Percentiles rank a stretch among this genome's conserved stretches.
Evolutionary conservation across 2,888 invertebrate species (phyloP).

Genomic region (Aelia acuminata): DNA sequence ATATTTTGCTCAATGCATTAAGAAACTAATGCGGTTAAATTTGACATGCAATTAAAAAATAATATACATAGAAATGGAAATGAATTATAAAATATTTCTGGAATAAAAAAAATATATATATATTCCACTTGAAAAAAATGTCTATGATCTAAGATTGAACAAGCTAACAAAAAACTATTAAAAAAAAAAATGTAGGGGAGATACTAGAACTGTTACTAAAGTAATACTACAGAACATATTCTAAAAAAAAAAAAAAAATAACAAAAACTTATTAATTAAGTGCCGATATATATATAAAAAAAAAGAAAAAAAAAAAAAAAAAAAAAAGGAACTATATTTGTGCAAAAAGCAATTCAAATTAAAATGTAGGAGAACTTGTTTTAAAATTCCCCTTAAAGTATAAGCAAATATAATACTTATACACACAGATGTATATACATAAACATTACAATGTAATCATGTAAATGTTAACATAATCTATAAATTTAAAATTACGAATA

Average conservation of each 20-base stretch:
- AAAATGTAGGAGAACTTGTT: constrained; percentile 9
- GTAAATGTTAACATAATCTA: neutral
- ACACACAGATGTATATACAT: neutral
- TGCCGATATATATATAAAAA: neutral
- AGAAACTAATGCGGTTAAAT: constrained; percentile 11
- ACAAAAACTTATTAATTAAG: too few relatives aligned
- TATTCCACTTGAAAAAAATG: neutral
- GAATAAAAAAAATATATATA: neutral
- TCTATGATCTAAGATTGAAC: constrained; percentile 13
- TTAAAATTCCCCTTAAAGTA: neutral
- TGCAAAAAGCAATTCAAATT: constrained; percentile 16
- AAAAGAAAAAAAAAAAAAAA: neutral
- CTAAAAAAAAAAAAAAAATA: neutral
- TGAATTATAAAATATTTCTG: neutral
- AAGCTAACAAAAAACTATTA: constrained; percentile 10
- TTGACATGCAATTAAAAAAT: neutral
- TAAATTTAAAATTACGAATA: neutral
- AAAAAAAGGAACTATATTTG: neutral
- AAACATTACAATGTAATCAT: neutral
- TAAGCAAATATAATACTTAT: constrained; percentile 16
- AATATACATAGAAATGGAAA: neutral
- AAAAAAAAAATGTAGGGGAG: neutral
- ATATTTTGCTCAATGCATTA: constrained; percentile 34
- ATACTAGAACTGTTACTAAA: constrained; percentile 19
- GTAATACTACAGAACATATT: constrained; percentile 23